Evolutionary conservation across 2,797 vertebrate species (phyloP), one percentile per base, ranked within the genome.

Genomic region (Tapirus indicus): DNA sequence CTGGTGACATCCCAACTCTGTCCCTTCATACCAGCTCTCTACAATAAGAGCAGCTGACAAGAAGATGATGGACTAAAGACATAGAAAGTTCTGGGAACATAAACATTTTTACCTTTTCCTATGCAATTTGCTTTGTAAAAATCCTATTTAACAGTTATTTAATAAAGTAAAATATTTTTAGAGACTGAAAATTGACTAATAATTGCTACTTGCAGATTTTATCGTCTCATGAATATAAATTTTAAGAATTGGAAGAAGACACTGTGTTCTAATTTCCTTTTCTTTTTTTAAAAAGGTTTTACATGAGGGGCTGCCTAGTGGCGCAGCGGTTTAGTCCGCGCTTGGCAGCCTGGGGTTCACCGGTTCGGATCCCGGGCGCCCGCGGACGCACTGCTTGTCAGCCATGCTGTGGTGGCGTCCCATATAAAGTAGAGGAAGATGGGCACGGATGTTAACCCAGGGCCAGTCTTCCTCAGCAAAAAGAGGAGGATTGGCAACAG

Each of bases 101-200:
- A 49, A 41, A 38, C n/a, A 18, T 85, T 85, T 95, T 87, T 77
- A 89, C 41, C n/a, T 60, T 97, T 96, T 88, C 92, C 88, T 96
- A 87, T 97, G 85, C 77, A 97, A 72, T 68, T 52, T 96, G 7
- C 54, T 97, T 82, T 97, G 86, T 98, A 88, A 92, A 97, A 77
- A 93, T 79, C 25, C 27, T 98, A 98, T 97, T 97, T 98, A 97
- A 97, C 25, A 95, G 29, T 97, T 97, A 98, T 97, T 98, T 98
- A 98, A 98, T 98, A 95, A 97, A 97, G 44, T 27, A 95, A 75
- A 88, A n/a, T 78, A 82, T 95, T 97, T 97, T 90, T 95, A 93
- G 79, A 88, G 88, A 93, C 92, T 71, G 44, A 64, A 85, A 90
- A 90, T 71, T 71, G 32, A 82, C 66, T 77, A 29, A 21, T 89